Base-by-base conservation (phyloP, 2,113 vertebrate species). In the Emydocephalus ijimae region DNA sequence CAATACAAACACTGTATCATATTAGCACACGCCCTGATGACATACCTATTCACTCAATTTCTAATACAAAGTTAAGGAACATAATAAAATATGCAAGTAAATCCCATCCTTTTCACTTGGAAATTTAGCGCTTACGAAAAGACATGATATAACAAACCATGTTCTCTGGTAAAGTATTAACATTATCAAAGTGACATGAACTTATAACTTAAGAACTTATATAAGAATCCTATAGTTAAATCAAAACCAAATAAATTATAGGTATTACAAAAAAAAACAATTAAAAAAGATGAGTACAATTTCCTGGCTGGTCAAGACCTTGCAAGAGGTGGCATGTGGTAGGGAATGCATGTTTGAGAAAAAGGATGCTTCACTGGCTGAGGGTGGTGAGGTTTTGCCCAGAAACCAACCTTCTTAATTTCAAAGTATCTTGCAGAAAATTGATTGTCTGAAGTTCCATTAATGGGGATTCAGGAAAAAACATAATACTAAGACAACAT, bases 81-180 rank as follows among this genome's bases (percentile, higher is more conserved):
- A 94, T 96, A 94, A 94, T 92, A 96, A 97, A 92, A 87, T 93
- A 89, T 93, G 91, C 91, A 96, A 96, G 95, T 86, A 95, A 95
- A 92, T 93, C 91, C 93, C 92, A 96, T 95, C 94, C 94, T 95
- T 89, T 96, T 95, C 64, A 93, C 90, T 90, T 95, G 94, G 52
- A 93, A 85, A 94, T 92, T 94, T 89, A 93, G 21, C n/a, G 52
- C 86, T 94, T 57, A 93, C 95, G 94, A 94, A 54, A 50, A 50
- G 48, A 50, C 48, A 86, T 93, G 92, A 23, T 61, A 88, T 93
- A 64, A 64, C 61, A 59, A 54, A 29, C 1, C 92, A 96, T 81
- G 92, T 43, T 74, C 90, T 89, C 69, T 48, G 64, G 29, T 92
- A 94, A 29, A 94, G 85, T 93, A 91, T 54, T 91, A 88, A 5